Base-by-base conservation (phyloP, 2,888 invertebrate genomes). In the Glaucopsyche alexis region DNA sequence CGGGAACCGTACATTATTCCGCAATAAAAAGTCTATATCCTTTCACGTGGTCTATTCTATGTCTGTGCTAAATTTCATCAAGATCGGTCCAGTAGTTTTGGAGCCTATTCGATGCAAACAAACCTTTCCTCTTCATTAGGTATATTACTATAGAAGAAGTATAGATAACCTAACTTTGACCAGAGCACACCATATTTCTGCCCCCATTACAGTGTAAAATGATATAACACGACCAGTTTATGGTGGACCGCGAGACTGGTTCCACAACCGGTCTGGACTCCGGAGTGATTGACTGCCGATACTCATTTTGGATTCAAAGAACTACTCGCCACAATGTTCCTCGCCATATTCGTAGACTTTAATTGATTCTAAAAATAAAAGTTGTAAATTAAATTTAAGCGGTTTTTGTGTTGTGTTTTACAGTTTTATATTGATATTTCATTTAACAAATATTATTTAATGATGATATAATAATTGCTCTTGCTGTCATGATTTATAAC, bases 281-380 rank as follows among this genome's bases (percentile, higher is more conserved):
- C 13, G 47, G 29, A 8, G 69, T 69, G 69, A 69, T 69, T 69
- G 69, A 69, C 69, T 69, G 69, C 47, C 49, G 49, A 69, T 69
- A 69, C 47, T 69, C 69, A 69, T 69, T 69, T 69, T 7, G 42
- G 69, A 69, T 69, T 69, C 69, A 69, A 19, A 69, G 69, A 69
- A 69, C 29, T 38, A 29, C 60, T 9, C 6, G 29, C 29, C 29
- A 29, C 60, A 29, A 60, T 47, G 47, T 47, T 14, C 60, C 29
- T 60, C 29, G 29, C 60, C 60, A 60, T 60, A 60, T 60, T 38
- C 13, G 60, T 60, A 60, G 29, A 38, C 60, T 38, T 38, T 60
- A 60, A 60, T 60, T 60, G 14, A 60, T 60, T 38, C 29, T 38
- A 60, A 60, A 60, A 60, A 60, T 60, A 60, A 60, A 60, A 38